Evolutionary conservation across 1,140 invertebrate genomes (phyloP).

Genomic region (Ridgeia piscesae): DNA sequence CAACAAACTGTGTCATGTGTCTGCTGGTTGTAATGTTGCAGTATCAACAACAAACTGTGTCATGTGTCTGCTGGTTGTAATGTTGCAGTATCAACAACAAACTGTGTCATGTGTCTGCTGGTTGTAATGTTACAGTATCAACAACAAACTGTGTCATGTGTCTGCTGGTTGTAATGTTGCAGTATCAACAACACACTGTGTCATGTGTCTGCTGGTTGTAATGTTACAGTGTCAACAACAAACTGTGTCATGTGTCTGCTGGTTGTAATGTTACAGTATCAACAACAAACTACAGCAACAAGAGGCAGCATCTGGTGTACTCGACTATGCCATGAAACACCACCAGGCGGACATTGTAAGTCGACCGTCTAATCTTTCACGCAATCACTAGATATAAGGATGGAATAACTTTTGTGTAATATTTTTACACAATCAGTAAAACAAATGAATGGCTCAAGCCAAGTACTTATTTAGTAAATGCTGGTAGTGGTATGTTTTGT

Average conservation of each 20-base stretch:
- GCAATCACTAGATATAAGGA: no score
- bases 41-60: constrained; percentile 99
- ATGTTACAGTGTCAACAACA: constrained; percentile 86
- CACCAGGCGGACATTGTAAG: constrained; percentile 63
- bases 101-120: constrained; percentile 62
- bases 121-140: constrained; percentile 69
- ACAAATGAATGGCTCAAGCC: no score
- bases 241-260: constrained; percentile 70
- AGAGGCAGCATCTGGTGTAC: constrained; percentile 89
- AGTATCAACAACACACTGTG: constrained; percentile 98
- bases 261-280: constrained; percentile 65
- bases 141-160: constrained; percentile 98
- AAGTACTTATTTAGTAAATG: no score
- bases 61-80: background rate
- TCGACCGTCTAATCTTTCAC: background rate
- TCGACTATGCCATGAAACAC: constrained; percentile 87
- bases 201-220: background rate
- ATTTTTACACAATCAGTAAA: no score
- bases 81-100: constrained; percentile 90
- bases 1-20: constrained; percentile 93
- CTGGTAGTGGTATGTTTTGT: no score
- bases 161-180: constrained; percentile 16
- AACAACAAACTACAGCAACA: constrained; percentile 99
- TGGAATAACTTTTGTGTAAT: background rate
- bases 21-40: constrained; percentile 34